Evolutionary conservation across 2,797 vertebrate genomes (phyloP).

Genomic region (Gadopsis bispinosus): DNA sequence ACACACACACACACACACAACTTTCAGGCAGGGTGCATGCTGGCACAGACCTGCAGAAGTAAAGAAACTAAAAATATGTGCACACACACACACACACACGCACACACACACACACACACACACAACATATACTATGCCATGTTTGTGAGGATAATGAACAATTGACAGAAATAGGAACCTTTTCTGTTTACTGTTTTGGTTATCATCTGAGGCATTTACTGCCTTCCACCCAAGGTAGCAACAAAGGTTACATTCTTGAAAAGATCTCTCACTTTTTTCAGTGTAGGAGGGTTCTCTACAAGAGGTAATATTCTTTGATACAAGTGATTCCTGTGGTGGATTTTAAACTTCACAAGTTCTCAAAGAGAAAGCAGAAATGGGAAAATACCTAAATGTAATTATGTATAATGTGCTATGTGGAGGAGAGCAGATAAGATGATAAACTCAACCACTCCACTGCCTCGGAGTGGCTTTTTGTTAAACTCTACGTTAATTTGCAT

Average conservation of each 20-base stretch:
- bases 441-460: neutral
- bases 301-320: neutral
- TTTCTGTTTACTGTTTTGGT: neutral
- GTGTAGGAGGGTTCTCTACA: neutral
- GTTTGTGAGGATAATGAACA: constrained; percentile 13
- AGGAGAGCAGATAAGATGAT: constrained; percentile 1
- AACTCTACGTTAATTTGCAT: neutral
- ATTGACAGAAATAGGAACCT: neutral
- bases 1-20: constrained; percentile 1
- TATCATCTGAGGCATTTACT: constrained; percentile 23
- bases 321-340: neutral
- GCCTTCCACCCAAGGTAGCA: neutral
- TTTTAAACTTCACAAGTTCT: constrained; percentile 3
- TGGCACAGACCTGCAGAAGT: constrained; percentile 27
- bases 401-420: neutral
- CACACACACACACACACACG: constrained; percentile 16
- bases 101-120: constrained; percentile 19
- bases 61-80: constrained; percentile 39
- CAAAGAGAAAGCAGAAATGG: neutral
- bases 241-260: constrained; percentile 15
- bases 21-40: constrained; percentile 25
- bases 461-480: neutral
- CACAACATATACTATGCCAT: constrained; percentile 2
- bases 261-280: constrained; percentile 1
- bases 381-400: neutral